phyloP scores from a whole-genome alignment of 2,888 invertebrate genomes.

The Mimumesa dahlbomi region DNA sequence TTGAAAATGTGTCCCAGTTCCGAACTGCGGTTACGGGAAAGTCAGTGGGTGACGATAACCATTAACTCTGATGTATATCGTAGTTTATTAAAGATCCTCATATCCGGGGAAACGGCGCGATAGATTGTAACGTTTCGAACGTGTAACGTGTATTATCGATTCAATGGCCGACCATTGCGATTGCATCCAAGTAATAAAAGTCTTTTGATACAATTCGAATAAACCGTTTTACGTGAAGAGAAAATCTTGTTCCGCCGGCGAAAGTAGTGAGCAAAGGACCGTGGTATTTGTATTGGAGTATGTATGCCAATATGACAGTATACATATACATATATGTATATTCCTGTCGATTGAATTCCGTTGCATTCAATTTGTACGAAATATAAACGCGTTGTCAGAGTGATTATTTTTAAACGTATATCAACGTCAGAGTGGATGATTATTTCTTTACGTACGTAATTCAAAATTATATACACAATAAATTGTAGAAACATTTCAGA shows the following conservation, averaged over 20 bases:
- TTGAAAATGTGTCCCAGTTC: too few relatives aligned
- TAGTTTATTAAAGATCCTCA: too few relatives aligned
- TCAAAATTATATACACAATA: too few relatives aligned
- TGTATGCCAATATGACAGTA: constrained; percentile 14
- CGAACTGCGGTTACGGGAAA: too few relatives aligned
- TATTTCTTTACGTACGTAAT: too few relatives aligned
- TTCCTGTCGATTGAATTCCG: constrained; percentile 8
- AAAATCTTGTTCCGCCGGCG: constrained; percentile 20
- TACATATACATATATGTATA: too few relatives aligned
- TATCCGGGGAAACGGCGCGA: too few relatives aligned
- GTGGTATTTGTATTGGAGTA: constrained; percentile 6
- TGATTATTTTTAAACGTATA: neutral
- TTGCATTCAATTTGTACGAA: neutral
- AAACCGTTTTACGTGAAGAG: constrained; percentile 8
- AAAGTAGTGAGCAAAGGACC: constrained; percentile 1
- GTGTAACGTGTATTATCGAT: constrained; percentile 9
- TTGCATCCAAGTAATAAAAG: neutral
- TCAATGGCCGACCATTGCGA: neutral
- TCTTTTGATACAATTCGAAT: constrained; percentile 9
- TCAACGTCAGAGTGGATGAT: too few relatives aligned
- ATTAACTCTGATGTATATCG: too few relatives aligned
- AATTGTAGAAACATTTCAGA: too few relatives aligned
- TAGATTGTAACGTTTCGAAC: neutral
- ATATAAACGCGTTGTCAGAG: neutral
- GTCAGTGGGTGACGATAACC: too few relatives aligned